These are phyloP conservation scores for Umimayanthus chanpuru DNA, from an alignment of 92 coral and sea anemone genomes.

Conservation along the genomic window DNA sequence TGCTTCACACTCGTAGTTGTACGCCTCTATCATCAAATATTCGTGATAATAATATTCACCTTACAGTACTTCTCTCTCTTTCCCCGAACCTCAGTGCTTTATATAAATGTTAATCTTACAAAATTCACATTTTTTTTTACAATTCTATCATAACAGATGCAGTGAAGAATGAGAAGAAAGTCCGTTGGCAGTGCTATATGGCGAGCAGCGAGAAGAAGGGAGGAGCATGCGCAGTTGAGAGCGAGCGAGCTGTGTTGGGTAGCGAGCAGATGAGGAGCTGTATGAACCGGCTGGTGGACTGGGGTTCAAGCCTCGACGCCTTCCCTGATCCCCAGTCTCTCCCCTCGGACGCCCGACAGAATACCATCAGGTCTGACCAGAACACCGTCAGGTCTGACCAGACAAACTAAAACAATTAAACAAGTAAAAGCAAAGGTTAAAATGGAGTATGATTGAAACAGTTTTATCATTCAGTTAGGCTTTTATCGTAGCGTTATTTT, in stretches of 20 bases:
- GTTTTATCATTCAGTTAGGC: not conserved
- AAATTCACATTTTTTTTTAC: not conserved
- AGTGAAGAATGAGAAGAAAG: conserved; percentile 12
- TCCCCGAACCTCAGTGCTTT: no score
- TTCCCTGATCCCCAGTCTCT: conserved; percentile 39
- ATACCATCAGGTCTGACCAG: not conserved
- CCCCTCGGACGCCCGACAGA: conserved; percentile 2
- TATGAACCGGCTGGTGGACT: conserved; percentile 35
- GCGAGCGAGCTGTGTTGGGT: not conserved
- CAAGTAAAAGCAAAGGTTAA: not conserved
- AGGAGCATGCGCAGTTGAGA: not conserved
- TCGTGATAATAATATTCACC: no score
- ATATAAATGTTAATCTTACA: no score
- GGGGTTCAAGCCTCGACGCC: conserved; percentile 41
- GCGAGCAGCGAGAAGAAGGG: not conserved
- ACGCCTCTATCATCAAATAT: no score
- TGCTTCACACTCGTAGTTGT: no score
- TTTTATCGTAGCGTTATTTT: not conserved
- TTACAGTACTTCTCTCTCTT: no score
- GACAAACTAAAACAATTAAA: not conserved
- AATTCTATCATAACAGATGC: not conserved
- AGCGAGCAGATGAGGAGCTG: conserved; percentile 26
- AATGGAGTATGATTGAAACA: not conserved
- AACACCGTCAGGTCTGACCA: not conserved
- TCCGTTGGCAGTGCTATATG: conserved; percentile 34